Evolutionary conservation across 2,113 vertebrate species (phyloP).

Genomic region (Octodon degus): DNA sequence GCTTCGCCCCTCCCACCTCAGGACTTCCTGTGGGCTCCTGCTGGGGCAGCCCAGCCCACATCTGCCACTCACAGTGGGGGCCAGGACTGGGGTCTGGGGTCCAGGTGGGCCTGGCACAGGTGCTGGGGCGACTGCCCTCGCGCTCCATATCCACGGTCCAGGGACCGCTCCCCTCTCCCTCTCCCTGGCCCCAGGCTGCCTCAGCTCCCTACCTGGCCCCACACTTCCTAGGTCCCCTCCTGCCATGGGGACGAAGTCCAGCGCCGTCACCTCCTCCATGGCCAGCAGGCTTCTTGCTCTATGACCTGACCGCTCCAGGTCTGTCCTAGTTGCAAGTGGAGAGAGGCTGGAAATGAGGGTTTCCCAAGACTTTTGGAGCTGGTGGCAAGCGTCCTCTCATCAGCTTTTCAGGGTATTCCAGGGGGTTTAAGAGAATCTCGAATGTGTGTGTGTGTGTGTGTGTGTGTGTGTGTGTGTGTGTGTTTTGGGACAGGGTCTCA

Average conservation of each 20-base stretch:
- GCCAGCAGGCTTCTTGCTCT: background rate
- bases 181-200: too few species aligned
- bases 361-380: background rate
- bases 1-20: background rate
- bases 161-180: too few species aligned
- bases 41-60: background rate
- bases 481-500: background rate
- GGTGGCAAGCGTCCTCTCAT: background rate
- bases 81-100: background rate
- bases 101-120: background rate
- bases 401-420: background rate
- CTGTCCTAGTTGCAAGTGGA: background rate
- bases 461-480: background rate
- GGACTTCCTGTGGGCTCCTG: background rate
- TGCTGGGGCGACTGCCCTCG: background rate
- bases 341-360: background rate
- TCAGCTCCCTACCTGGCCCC: background rate
- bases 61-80: background rate
- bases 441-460: background rate
- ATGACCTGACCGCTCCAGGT: fast-evolving
- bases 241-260: background rate
- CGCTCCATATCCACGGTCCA: fast-evolving
- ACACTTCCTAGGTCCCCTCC: background rate
- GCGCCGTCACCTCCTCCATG: background rate
- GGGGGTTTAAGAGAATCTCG: background rate